These are phyloP conservation scores for Diuraphis noxia DNA, from an alignment of 1,140 invertebrate species.

Conservation along the genomic window DNA sequence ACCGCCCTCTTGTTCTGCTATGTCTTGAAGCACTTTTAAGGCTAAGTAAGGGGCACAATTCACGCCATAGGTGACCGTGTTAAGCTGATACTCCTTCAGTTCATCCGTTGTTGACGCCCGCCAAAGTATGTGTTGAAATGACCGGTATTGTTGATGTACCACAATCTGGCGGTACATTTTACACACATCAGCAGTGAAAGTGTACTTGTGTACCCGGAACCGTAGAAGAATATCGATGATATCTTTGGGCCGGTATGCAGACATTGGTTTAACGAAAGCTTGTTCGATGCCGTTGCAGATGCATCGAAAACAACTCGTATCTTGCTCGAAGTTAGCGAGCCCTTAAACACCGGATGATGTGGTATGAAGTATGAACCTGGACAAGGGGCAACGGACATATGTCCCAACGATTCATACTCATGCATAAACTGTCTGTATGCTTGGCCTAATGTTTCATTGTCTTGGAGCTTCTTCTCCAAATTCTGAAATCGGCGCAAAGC, in stretches of 20 bases:
- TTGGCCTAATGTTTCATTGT: neutral
- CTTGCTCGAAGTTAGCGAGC: neutral
- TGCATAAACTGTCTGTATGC: neutral
- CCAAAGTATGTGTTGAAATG: neutral
- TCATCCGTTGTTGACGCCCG: neutral
- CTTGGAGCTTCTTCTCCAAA: neutral
- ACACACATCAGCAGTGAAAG: neutral
- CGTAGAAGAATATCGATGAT: neutral
- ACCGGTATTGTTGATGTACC: neutral
- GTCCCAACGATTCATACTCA: neutral
- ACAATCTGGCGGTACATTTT: neutral
- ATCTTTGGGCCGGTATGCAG: conserved; percentile 1
- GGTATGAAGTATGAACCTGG: neutral
- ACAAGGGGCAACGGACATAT: neutral
- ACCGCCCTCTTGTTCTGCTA: neutral
- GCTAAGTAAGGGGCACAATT: no score
- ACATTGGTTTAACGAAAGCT: neutral
- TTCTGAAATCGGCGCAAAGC: neutral
- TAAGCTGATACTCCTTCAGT: no score
- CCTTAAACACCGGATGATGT: neutral
- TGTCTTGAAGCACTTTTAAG: neutral
- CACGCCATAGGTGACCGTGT: no score
- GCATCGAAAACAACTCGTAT: conserved; percentile 1
- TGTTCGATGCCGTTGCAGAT: neutral
- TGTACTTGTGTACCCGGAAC: neutral